These are phyloP conservation scores for Mamestra configurata DNA, from an alignment of 1,140 invertebrate genomes.

Conservation along the genomic window DNA sequence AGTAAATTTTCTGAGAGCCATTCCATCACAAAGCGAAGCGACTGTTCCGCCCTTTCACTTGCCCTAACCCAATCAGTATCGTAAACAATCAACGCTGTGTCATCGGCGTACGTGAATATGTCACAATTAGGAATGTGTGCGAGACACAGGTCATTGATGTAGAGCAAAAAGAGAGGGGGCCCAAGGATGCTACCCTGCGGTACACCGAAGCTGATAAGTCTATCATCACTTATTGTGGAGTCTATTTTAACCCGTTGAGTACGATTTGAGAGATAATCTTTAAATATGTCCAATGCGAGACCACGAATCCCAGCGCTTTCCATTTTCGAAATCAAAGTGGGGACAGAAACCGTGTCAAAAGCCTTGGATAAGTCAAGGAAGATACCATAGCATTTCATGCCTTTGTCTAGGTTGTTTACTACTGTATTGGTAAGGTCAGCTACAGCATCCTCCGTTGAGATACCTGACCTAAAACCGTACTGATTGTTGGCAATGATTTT, in stretches of 20 bases:
- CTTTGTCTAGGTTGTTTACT: too few relatives aligned
- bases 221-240: background rate
- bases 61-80: constrained; percentile 35
- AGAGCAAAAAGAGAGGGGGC: constrained; percentile 14
- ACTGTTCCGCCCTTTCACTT: background rate
- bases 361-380: too few relatives aligned
- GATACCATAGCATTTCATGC: too few relatives aligned
- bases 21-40: constrained; percentile 2
- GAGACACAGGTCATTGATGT: constrained; percentile 12
- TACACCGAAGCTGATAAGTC: background rate
- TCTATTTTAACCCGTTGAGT: background rate
- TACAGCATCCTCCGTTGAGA: too few relatives aligned
- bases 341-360: too few relatives aligned
- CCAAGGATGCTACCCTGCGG: constrained; percentile 17
- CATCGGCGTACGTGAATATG: constrained; percentile 46
- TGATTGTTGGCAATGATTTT: too few relatives aligned
- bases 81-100: constrained; percentile 43
- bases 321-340: background rate
- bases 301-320: background rate
- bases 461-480: too few relatives aligned
- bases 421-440: too few relatives aligned
- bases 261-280: background rate
- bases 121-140: constrained; percentile 1
- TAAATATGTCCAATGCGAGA: background rate
- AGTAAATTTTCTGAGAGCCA: constrained; percentile 31